Evolutionary conservation across 2,113 vertebrate species (phyloP).

Genomic region (Ictalurus punctatus): DNA sequence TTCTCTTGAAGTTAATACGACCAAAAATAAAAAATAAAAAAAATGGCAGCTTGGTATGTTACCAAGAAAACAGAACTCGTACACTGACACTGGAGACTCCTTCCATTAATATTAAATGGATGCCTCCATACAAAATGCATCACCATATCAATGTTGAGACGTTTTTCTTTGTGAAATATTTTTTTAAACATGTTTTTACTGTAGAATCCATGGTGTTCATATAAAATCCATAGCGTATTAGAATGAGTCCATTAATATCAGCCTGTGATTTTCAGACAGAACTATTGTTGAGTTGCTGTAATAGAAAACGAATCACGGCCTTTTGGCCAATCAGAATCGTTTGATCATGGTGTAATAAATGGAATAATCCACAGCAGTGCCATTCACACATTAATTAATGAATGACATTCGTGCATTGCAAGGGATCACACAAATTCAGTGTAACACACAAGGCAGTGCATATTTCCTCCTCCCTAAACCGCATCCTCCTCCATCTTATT

Average conservation of each 20-base stretch:
- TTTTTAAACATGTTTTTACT: neutral
- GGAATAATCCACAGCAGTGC: neutral
- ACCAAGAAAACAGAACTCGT: neutral
- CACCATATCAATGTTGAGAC: neutral
- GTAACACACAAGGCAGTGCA: constrained; percentile 62
- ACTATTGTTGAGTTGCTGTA: neutral
- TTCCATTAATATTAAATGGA: neutral
- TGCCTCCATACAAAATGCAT: neutral
- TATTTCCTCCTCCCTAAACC: constrained; percentile 64
- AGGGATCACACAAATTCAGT: constrained; percentile 4
- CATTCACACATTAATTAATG: neutral
- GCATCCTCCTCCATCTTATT: constrained; percentile 56
- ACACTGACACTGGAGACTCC: neutral
- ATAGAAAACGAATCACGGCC: neutral
- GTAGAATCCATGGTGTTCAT: neutral
- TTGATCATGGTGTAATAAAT: neutral
- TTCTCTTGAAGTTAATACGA: neutral
- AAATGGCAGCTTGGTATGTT: neutral
- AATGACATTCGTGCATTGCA: neutral
- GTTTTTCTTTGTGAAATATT: neutral
- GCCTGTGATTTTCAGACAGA: neutral
- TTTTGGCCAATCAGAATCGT: neutral
- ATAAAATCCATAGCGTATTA: neutral
- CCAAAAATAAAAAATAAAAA: neutral
- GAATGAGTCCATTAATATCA: neutral